Conservation (phyloP, 2,797 vertebrate species). For the Microtus californicus region DNA sequence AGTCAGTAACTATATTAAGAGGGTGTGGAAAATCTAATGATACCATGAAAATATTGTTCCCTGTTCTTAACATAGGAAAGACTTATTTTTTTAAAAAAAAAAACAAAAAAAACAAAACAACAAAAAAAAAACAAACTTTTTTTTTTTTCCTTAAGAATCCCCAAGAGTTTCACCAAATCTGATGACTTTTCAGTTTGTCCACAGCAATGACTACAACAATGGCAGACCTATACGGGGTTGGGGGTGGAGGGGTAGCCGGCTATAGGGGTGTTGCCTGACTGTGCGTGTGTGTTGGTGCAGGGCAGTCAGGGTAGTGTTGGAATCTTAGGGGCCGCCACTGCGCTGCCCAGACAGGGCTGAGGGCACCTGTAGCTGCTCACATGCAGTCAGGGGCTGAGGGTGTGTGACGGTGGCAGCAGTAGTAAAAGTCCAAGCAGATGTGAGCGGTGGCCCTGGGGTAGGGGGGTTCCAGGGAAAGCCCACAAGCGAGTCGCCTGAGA, state of each 20-base stretch:
- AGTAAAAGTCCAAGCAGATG: too few relatives aligned
- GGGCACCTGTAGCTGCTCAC: too few relatives aligned
- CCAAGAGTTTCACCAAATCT: background rate
- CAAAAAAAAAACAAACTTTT: too few relatives aligned
- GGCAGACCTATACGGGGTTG: background rate
- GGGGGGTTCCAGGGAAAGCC: too few relatives aligned
- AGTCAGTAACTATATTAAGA: too few relatives aligned
- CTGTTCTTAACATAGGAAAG: background rate
- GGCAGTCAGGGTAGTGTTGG: background rate
- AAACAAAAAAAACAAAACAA: too few relatives aligned
- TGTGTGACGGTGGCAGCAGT: too few relatives aligned
- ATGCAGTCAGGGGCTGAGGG: too few relatives aligned
- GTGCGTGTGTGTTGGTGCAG: background rate
- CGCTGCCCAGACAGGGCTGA: too few relatives aligned
- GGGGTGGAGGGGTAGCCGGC: background rate
- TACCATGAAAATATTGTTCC: background rate
- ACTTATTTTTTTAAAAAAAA: background rate
- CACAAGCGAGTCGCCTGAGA: background rate
- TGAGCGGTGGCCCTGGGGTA: too few relatives aligned
- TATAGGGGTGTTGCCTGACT: background rate
- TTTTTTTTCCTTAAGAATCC: background rate
- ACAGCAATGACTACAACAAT: fast-evolving
- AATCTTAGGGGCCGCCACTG: background rate
- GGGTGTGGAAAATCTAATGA: too few relatives aligned
- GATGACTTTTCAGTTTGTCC: background rate